Percentiles rank a stretch among this genome's conserved stretches.
Conservation (phyloP, 1,140 invertebrate species). For the Rhyacophila brunnea region DNA sequence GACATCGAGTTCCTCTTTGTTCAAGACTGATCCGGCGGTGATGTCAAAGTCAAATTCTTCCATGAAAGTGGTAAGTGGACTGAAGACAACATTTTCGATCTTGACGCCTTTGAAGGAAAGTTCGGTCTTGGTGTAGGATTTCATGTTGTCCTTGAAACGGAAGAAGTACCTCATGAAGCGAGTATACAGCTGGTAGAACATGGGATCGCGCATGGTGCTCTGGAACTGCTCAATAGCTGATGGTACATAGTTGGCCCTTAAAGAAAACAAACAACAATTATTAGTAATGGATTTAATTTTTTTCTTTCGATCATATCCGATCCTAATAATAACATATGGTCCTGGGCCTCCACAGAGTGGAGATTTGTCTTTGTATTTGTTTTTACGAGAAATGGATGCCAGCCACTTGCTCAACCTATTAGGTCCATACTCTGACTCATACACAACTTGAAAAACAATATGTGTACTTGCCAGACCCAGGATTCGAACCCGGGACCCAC, state of each 20-base stretch:
- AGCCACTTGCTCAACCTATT: no score
- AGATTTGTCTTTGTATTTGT: no score
- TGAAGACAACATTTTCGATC: slow-evolving; percentile 56
- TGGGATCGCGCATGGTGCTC: slow-evolving; percentile 52
- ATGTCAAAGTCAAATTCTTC: slow-evolving; percentile 51
- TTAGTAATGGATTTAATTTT: slow-evolving; percentile 45
- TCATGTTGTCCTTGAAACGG: slow-evolving; percentile 49
- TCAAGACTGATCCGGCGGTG: slow-evolving; percentile 40
- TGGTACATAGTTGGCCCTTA: slow-evolving; percentile 22
- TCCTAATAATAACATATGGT: no score
- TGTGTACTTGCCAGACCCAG: no score
- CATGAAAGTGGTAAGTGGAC: slow-evolving; percentile 55
- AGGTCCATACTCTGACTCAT: no score
- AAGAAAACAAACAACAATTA: slow-evolving; percentile 13
- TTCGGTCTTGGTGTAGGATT: slow-evolving; percentile 49
- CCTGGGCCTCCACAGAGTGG: no score
- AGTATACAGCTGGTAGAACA: slow-evolving; percentile 57
- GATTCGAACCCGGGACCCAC: no score
- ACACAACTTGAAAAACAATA: no score
- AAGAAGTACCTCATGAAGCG: slow-evolving; percentile 56
- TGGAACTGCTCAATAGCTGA: slow-evolving; percentile 48
- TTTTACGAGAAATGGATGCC: no score
- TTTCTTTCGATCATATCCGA: slow-evolving; percentile 55
- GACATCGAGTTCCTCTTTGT: slow-evolving; percentile 7
- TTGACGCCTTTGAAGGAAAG: slow-evolving; percentile 57